Base-by-base conservation (phyloP, 2,797 vertebrate species). In the Oreortyx pictus region DNA sequence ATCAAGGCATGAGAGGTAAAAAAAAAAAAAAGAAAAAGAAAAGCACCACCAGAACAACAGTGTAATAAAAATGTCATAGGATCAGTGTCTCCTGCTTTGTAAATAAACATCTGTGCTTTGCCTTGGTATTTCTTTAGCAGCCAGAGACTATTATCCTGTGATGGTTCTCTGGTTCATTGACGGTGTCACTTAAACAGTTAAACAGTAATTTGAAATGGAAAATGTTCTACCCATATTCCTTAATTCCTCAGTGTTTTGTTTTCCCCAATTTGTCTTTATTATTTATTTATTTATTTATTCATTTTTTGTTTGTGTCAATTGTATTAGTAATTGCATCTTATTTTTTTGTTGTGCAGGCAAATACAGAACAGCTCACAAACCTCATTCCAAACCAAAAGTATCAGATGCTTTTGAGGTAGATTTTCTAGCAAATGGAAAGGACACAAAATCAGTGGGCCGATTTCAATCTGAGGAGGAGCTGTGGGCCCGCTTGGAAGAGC, bases 401-500 rank as follows among this genome's bases (percentile, higher is more conserved):
- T 98, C 98, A 67, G 92, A 96, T 2, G 35, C 94, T 95, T 97
- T 98, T 92, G 97, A 97, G 93, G 93, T 94, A 43, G 94, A 97
- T 91, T 95, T 96, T 95, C 72, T 88, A 81, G 94, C 85, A 76
- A 95, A 87, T 80, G 93, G 92, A 72, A 93, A 59, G 35, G 96
- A 93, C 72, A 7, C 86, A n/a, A 96, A 96, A 47, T 82, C 94
- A 27, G 56, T 73, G 82, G 97, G 96, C 72, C 81, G 56, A 72
- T 65, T 97, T 35, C 85, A 98, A 95, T 98, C 97, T 2, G 98
- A 99, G 92, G 97, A 98, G 82, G 98, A 99, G 35, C 95, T 98
- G 27, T 98, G 99, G 99, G 98, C 98, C 86, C 97, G 98, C 87
- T 96, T 99, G 86, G 99, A 99, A 95, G 98, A 99, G 87, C 98